Percentiles rank a stretch among this genome's conserved stretches.
Conservation (phyloP, 2,888 invertebrate genomes). For the Agrypnus murinus region DNA sequence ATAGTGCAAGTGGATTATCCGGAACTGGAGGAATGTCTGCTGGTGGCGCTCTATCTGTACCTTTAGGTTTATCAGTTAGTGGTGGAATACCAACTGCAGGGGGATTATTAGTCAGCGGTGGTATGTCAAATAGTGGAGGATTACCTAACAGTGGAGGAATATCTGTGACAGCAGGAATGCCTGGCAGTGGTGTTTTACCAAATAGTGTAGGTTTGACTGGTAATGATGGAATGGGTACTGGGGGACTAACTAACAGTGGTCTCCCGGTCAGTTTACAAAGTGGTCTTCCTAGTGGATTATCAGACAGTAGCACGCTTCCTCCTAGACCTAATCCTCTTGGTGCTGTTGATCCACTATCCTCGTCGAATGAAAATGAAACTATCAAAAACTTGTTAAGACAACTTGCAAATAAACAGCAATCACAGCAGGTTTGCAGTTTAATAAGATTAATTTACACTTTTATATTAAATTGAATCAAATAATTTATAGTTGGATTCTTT, state of each 20-base stretch:
- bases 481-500: slow-evolving; percentile 60
- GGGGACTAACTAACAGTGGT: slow-evolving; percentile 38
- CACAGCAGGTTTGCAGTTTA: slow-evolving; percentile 33
- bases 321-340: slow-evolving; percentile 59
- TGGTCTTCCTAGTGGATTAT: slow-evolving; percentile 44
- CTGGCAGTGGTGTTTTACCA: slow-evolving; percentile 32
- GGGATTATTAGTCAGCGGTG: slow-evolving; percentile 29
- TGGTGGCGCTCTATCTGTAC: slow-evolving; percentile 23
- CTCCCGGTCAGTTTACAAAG: slow-evolving; percentile 44
- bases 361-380: slow-evolving; percentile 69
- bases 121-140: slow-evolving; percentile 28
- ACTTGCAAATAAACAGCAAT: slow-evolving; percentile 65
- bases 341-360: slow-evolving; percentile 53
- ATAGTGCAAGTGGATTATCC: slow-evolving; percentile 2
- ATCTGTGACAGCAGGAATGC: slow-evolving; percentile 26
- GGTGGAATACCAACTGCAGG: slow-evolving; percentile 29
- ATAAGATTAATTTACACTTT: background rate
- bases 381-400: slow-evolving; percentile 73
- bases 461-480: background rate
- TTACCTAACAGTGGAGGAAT: slow-evolving; percentile 26
- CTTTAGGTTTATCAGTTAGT: slow-evolving; percentile 40
- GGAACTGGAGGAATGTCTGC: slow-evolving; percentile 19
- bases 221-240: slow-evolving; percentile 36
- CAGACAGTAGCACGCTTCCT: slow-evolving; percentile 38
- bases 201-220: slow-evolving; percentile 37